phyloP scores from a whole-genome alignment of 2,888 invertebrate species.

The Leptopilina drosophilae region DNA sequence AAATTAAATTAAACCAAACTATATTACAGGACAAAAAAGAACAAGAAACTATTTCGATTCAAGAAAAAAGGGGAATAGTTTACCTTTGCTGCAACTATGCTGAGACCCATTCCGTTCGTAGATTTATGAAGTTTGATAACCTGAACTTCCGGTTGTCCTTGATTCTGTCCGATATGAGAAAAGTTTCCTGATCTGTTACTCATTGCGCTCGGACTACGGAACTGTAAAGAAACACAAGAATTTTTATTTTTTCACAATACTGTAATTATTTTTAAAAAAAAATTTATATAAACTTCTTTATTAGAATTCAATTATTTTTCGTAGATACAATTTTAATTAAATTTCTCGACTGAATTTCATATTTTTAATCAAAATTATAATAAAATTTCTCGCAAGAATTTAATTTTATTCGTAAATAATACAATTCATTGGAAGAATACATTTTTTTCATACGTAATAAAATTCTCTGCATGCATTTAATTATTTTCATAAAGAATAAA shows the following conservation, averaged over 20 bases:
- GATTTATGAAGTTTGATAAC: constrained; percentile 95
- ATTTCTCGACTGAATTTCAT: no score
- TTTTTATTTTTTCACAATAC: constrained; percentile 8
- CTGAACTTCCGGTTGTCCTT: constrained; percentile 86
- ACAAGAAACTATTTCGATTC: neutral
- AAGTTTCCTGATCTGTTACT: constrained; percentile 79
- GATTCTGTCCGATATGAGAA: constrained; percentile 66
- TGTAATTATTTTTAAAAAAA: neutral
- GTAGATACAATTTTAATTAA: no score
- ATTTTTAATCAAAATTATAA: no score
- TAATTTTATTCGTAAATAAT: no score
- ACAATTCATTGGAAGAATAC: no score
- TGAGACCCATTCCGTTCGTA: constrained; percentile 97
- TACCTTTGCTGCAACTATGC: constrained; percentile 98
- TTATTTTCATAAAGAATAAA: no score
- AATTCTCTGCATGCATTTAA: no score
- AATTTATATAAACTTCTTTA: no score
- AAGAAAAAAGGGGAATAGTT: no score
- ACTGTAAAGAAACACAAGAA: constrained; percentile 70
- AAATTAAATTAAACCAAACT: neutral
- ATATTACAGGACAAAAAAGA: neutral
- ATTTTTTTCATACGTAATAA: no score
- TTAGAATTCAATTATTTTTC: no score
- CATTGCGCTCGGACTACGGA: constrained; percentile 84
- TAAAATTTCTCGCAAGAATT: no score